Evolutionary conservation across 2,113 vertebrate genomes (phyloP).

Genomic region (Tyrannus savana): DNA sequence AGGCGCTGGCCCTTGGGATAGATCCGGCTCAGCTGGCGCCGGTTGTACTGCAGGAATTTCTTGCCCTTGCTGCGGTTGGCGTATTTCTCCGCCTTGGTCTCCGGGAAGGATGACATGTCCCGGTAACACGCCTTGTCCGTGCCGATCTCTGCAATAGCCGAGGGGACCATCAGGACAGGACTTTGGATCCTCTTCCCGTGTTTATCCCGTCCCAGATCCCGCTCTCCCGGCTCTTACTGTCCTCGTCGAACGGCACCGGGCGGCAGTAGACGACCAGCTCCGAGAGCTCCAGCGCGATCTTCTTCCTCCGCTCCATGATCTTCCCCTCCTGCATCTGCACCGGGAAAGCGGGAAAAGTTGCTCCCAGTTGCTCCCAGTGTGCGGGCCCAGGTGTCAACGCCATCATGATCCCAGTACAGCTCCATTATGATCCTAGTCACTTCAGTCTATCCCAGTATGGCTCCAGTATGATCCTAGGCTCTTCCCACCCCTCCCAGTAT

Average conservation of each 20-base stretch:
- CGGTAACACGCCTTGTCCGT: conserved; percentile 93
- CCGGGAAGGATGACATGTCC: conserved; percentile 98
- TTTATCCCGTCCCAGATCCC: neutral
- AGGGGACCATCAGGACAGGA: neutral
- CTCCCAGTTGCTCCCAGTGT: too few relatives aligned
- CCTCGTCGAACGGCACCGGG: conserved; percentile 96
- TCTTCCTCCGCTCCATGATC: conserved; percentile 98
- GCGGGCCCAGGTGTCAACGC: too few relatives aligned
- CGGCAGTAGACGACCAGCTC: conserved; percentile 97
- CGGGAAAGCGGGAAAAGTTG: neutral
- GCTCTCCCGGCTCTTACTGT: conserved; percentile 82
- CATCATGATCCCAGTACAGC: too few relatives aligned
- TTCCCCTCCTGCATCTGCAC: conserved; percentile 94
- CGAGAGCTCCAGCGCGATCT: conserved; percentile 94
- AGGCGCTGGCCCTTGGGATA: conserved; percentile 96
- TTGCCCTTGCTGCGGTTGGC: conserved; percentile 96
- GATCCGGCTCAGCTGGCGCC: conserved; percentile 94
- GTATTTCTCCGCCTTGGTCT: conserved; percentile 98
- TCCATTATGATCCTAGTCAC: too few relatives aligned
- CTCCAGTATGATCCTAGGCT: too few relatives aligned
- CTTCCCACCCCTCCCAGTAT: too few relatives aligned
- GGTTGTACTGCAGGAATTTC: conserved; percentile 97
- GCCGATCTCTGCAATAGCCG: conserved; percentile 85
- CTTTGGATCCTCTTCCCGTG: neutral
- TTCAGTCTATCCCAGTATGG: too few relatives aligned